Conservation (phyloP, 2,888 invertebrate species). For the Tetropium fuscum region DNA sequence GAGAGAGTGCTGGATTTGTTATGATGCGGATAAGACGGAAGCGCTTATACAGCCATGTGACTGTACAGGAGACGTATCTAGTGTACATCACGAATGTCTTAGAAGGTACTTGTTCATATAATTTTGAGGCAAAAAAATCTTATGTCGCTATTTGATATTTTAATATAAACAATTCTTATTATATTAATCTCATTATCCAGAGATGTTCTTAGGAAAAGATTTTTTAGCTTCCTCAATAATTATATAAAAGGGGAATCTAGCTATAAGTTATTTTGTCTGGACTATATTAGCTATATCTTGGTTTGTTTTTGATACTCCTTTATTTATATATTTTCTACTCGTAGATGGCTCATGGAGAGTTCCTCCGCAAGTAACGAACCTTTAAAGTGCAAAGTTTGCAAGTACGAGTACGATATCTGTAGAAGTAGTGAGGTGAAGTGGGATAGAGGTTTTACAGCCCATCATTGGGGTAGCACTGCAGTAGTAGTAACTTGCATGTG, state of each 20-base stretch:
- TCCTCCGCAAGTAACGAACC: constrained; percentile 54
- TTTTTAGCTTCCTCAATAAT: too few relatives aligned
- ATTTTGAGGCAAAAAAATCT: background rate
- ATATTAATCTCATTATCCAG: too few relatives aligned
- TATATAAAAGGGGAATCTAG: too few relatives aligned
- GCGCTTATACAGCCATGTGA: constrained; percentile 90
- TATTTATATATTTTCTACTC: constrained; percentile 11
- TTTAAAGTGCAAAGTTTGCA: constrained; percentile 85
- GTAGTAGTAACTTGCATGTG: constrained; percentile 84
- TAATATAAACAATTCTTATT: too few relatives aligned
- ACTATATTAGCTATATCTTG: too few relatives aligned
- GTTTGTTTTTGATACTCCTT: too few relatives aligned
- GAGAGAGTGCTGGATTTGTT: constrained; percentile 95
- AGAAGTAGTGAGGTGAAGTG: constrained; percentile 83
- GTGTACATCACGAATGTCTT: constrained; percentile 92
- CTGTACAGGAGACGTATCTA: constrained; percentile 93
- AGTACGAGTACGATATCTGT: constrained; percentile 83
- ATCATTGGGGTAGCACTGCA: constrained; percentile 88
- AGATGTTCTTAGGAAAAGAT: too few relatives aligned
- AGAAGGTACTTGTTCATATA: constrained; percentile 66
- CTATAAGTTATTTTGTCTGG: too few relatives aligned
- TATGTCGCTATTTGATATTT: too few relatives aligned
- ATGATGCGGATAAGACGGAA: constrained; percentile 83
- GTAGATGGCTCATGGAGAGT: constrained; percentile 85
- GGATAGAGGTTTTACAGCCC: constrained; percentile 85